Percentiles rank a stretch among this genome's conserved stretches.
phyloP scores from a whole-genome alignment of 2,888 invertebrate genomes.

The Nomada fucata region DNA sequence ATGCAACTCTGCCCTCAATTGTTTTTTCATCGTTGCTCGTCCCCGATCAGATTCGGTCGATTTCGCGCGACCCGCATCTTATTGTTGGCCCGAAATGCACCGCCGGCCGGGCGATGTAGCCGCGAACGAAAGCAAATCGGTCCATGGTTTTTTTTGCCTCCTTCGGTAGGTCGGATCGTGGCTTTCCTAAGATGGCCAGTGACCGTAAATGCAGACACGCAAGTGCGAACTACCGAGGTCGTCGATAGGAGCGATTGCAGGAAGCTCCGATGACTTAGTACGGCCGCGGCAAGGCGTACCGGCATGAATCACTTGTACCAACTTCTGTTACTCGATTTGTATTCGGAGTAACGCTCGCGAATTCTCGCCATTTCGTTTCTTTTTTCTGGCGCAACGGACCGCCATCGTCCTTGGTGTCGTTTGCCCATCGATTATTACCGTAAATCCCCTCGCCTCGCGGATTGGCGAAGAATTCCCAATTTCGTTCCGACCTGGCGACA shows the following conservation, averaged over 20 bases:
- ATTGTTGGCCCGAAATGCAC: background rate
- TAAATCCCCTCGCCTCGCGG: too few relatives aligned
- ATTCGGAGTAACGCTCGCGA: constrained; percentile 47
- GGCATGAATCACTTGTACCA: constrained; percentile 61
- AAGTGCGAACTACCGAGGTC: constrained; percentile 62
- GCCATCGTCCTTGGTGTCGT: background rate
- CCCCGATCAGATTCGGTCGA: background rate
- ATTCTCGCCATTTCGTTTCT: constrained; percentile 12
- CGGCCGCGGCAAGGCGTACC: constrained; percentile 54
- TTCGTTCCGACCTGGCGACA: too few relatives aligned
- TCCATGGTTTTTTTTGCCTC: constrained; percentile 24
- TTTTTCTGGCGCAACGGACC: background rate
- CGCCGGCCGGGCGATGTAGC: background rate
- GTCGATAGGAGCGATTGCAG: constrained; percentile 59
- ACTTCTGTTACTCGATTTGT: constrained; percentile 33
- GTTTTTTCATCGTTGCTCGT: background rate
- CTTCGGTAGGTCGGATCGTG: constrained; percentile 31
- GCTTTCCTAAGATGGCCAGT: constrained; percentile 71
- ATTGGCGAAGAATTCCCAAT: too few relatives aligned
- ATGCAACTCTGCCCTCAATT: background rate
- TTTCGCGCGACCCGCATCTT: too few relatives aligned
- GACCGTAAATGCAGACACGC: constrained; percentile 63
- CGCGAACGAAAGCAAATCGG: constrained; percentile 15
- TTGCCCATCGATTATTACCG: background rate
- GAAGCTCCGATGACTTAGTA: constrained; percentile 62